Percentiles rank a stretch among this genome's conserved stretches.
phyloP scores from a whole-genome alignment of 2,797 vertebrate species.

The Diplodus sargus region DNA sequence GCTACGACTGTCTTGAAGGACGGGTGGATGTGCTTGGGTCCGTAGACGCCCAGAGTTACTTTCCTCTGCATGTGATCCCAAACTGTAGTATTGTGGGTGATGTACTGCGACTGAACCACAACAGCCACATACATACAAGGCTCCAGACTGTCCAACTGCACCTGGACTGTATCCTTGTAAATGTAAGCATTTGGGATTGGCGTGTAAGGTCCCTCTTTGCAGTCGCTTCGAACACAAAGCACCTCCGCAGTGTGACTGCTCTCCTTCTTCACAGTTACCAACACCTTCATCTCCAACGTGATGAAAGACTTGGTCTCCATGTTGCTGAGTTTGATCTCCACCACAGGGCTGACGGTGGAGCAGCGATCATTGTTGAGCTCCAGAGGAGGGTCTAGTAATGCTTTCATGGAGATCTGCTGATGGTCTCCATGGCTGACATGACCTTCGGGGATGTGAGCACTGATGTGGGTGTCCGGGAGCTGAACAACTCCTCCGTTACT shows the following conservation, averaged over 20 bases:
- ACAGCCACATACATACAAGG: conserved; percentile 95
- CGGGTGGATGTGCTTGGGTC: conserved; percentile 97
- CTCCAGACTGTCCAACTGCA: conserved; percentile 92
- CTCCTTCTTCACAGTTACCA: conserved; percentile 88
- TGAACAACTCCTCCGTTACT: conserved; percentile 92
- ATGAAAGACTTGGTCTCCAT: conserved; percentile 93
- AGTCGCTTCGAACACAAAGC: conserved; percentile 91
- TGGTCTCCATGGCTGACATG: conserved; percentile 90
- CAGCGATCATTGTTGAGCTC: conserved; percentile 94
- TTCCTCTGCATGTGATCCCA: conserved; percentile 95
- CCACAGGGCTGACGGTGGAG: conserved; percentile 91
- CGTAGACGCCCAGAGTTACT: conserved; percentile 93
- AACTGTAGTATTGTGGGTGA: conserved; percentile 87
- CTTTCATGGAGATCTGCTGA: conserved; percentile 96
- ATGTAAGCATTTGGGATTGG: conserved; percentile 87
- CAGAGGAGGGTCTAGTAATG: conserved; percentile 93
- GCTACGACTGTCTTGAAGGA: conserved; percentile 96
- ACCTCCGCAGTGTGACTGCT: conserved; percentile 87
- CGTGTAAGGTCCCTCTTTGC: conserved; percentile 92
- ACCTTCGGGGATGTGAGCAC: conserved; percentile 91
- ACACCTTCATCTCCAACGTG: conserved; percentile 92
- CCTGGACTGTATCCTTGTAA: conserved; percentile 92
- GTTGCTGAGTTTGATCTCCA: conserved; percentile 96
- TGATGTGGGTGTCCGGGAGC: conserved; percentile 95
- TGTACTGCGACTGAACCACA: conserved; percentile 87